phyloP scores from a whole-genome alignment of 2,797 vertebrate species.

The Sylvilagus floridanus region DNA sequence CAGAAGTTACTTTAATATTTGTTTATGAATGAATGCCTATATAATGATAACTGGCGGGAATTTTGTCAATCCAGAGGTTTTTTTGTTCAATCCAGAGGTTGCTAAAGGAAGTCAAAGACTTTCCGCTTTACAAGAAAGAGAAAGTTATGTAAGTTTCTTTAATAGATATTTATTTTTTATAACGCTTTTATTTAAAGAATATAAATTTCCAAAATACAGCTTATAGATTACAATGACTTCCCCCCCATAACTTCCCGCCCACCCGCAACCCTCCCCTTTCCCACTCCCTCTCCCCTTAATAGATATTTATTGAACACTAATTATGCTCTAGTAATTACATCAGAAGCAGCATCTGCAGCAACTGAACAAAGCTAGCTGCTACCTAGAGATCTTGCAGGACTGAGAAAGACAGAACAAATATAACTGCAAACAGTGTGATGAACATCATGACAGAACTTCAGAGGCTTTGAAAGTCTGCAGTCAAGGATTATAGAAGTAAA shows the following conservation, averaged over 20 bases:
- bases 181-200: too few species aligned
- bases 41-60: not conserved
- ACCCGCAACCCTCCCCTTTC: too few species aligned
- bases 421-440: not conserved
- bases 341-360: not conserved
- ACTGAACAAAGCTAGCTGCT: not conserved
- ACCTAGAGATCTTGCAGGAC: not conserved
- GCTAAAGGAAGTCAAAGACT: not conserved
- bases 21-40: not conserved
- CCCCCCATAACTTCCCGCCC: too few species aligned
- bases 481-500: not conserved
- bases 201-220: too few species aligned
- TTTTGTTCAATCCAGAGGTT: not conserved
- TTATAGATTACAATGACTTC: too few species aligned
- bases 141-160: not conserved
- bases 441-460: not conserved
- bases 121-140: not conserved
- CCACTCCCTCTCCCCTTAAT: too few species aligned
- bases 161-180: conserved; percentile 11
- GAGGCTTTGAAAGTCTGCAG: not conserved
- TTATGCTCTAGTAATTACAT: not conserved
- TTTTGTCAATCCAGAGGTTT: not conserved
- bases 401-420: not conserved
- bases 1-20: not conserved
- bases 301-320: not conserved